A percentile compares a stretch with the other conserved stretches of the same genome.
These are phyloP conservation scores for Marmota flaviventris DNA, from an alignment of 2,113 vertebrate genomes.

Conservation along the genomic window DNA sequence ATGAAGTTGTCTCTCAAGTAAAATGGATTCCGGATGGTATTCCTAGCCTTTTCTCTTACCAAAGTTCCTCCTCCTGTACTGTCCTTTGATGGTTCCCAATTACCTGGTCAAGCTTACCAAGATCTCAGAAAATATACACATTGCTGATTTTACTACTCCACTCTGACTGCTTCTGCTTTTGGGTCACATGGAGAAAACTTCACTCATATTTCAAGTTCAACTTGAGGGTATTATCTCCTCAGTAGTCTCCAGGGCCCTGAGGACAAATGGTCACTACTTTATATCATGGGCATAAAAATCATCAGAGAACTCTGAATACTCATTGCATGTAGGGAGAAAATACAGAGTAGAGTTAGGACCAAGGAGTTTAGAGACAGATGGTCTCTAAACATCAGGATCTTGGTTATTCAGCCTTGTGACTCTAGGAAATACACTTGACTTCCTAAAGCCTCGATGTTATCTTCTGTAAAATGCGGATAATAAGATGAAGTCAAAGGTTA, in stretches of 20 bases:
- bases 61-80: not conserved
- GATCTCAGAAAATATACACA: not conserved
- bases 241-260: not conserved
- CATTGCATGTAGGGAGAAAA: not conserved
- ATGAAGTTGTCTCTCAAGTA: not conserved
- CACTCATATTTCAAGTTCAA: not conserved
- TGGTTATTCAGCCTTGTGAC: not conserved
- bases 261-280: not conserved
- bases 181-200: not conserved
- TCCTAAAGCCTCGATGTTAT: not conserved
- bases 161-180: not conserved
- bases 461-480: not conserved
- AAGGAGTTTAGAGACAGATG: not conserved
- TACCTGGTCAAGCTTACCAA: not conserved
- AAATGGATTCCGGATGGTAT: rapidly evolving
- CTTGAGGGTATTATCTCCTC: not conserved
- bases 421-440: not conserved
- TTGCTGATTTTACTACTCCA: not conserved
- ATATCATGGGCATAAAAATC: not conserved
- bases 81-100: not conserved
- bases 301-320: not conserved
- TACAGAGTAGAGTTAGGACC: not conserved
- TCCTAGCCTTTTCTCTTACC: not conserved
- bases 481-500: not conserved
- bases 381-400: not conserved